phyloP scores from a whole-genome alignment of 2,113 vertebrate species.

The Urocitellus parryii region DNA sequence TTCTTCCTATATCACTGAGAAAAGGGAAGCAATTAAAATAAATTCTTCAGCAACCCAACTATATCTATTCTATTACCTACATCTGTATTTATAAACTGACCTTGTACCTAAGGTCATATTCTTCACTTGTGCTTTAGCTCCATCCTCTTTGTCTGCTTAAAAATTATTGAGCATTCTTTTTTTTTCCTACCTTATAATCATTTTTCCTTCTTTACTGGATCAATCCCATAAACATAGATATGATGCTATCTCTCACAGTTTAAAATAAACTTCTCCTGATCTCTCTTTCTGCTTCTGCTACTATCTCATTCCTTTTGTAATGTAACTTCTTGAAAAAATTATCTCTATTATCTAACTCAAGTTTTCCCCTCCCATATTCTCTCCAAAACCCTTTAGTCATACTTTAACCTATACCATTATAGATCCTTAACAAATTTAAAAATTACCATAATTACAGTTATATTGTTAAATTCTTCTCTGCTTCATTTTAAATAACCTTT shows the following conservation, averaged over 20 bases:
- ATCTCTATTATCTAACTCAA: neutral
- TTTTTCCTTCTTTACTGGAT: neutral
- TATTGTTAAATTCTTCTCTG: neutral
- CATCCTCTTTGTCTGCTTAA: neutral
- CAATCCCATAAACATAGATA: neutral
- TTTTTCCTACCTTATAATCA: neutral
- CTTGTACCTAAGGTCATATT: neutral
- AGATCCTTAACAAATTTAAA: neutral
- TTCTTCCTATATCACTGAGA: neutral
- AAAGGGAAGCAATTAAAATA: neutral
- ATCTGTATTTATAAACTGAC: neutral
- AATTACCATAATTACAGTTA: neutral
- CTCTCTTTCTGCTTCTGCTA: neutral
- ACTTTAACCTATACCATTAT: neutral
- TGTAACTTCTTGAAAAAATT: neutral
- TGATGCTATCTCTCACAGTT: neutral
- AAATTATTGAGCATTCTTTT: conserved; percentile 5
- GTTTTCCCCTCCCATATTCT: neutral
- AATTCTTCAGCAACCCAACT: neutral
- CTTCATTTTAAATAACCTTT: conserved; percentile 3
- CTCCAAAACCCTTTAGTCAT: neutral
- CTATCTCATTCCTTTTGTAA: neutral
- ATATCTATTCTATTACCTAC: neutral
- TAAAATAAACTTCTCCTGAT: conserved; percentile 41
- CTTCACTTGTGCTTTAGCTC: neutral